Evolutionary conservation across 92 coral and sea anemone genomes (phyloP).

Genomic region (Palythoa grandis): DNA sequence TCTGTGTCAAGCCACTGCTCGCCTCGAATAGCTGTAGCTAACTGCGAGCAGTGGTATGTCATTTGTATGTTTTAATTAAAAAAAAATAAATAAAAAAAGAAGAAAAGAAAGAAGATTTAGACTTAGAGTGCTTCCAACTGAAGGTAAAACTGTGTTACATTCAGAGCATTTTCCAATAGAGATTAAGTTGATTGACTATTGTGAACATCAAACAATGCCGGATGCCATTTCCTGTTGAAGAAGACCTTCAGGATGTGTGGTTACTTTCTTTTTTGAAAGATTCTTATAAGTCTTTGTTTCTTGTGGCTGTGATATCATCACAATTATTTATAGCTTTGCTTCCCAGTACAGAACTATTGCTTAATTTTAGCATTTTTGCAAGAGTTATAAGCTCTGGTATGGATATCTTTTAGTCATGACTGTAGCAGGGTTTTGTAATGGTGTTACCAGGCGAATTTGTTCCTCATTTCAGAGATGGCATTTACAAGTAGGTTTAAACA

Average conservation of each 20-base stretch:
- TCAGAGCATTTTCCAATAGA: not conserved
- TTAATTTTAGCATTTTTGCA: not conserved
- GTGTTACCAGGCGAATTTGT: conserved; percentile 27
- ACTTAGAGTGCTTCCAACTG: too few relatives aligned
- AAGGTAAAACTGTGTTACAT: not conserved
- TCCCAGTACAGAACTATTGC: not conserved
- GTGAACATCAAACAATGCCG: not conserved
- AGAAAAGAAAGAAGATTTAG: too few relatives aligned
- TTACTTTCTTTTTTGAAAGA: not conserved
- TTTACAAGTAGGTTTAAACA: conserved; percentile 4
- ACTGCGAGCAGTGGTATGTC: too few relatives aligned
- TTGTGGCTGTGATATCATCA: conserved; percentile 26
- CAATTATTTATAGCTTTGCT: not conserved
- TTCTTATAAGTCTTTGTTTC: not conserved
- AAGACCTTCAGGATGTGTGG: conserved; percentile 9
- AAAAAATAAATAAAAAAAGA: too few relatives aligned
- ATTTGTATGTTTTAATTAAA: too few relatives aligned
- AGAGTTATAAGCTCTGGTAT: not conserved
- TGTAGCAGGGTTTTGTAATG: conserved; percentile 35
- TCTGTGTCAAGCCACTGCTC: too few relatives aligned
- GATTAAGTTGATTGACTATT: not conserved
- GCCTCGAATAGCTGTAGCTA: too few relatives aligned
- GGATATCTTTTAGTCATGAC: not conserved
- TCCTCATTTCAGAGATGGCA: conserved; percentile 27
- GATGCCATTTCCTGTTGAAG: not conserved